phyloP scores from a whole-genome alignment of 2,888 invertebrate species.

The Cheilosia grossa region DNA sequence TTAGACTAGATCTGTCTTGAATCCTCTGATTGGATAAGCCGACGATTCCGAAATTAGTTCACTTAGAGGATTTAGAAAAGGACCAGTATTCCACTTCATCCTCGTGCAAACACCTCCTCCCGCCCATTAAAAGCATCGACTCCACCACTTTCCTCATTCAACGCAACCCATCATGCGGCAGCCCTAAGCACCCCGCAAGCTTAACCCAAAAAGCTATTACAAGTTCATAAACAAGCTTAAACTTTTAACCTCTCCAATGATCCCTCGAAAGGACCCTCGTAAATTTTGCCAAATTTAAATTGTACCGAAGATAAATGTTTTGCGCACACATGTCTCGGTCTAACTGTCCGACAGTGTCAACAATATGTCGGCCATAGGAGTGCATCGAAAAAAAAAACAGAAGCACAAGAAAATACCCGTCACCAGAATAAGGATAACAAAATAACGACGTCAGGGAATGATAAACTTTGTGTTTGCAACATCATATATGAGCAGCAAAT shows the following conservation, averaged over 20 bases:
- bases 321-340: constrained; percentile 18
- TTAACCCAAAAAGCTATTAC: too few relatives aligned
- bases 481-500: constrained; percentile 25
- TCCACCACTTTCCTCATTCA: too few relatives aligned
- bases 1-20: too few relatives aligned
- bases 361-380: constrained; percentile 20
- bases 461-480: constrained; percentile 13
- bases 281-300: constrained; percentile 14
- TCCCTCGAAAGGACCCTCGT: neutral
- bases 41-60: too few relatives aligned
- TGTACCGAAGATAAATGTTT: constrained; percentile 9
- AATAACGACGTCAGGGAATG: constrained; percentile 4
- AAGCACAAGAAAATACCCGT: neutral
- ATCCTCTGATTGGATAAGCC: too few relatives aligned
- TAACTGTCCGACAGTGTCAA: constrained; percentile 36
- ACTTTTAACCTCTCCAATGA: neutral
- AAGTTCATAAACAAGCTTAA: neutral
- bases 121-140: too few relatives aligned
- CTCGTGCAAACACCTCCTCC: too few relatives aligned
- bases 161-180: too few relatives aligned
- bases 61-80: too few relatives aligned
- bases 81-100: too few relatives aligned
- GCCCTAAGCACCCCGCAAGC: too few relatives aligned
- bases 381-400: neutral
- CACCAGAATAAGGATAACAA: constrained; percentile 13